Evolutionary conservation across 1,140 invertebrate species (phyloP).

Genomic region (Armadillidium nasatum): DNA sequence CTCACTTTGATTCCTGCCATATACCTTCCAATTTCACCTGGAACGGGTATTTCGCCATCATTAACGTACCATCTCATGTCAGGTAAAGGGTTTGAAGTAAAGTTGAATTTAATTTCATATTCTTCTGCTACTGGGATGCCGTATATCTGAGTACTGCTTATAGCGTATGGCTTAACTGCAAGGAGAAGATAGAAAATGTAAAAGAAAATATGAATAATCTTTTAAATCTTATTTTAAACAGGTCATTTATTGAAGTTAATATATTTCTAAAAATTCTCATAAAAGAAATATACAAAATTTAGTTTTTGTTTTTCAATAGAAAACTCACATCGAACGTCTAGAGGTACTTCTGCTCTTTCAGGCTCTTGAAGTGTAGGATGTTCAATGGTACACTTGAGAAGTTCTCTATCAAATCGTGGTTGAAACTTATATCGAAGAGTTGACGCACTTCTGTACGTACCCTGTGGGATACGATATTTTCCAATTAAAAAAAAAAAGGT

Average conservation of each 20-base stretch:
- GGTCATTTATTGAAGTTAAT: too few relatives aligned
- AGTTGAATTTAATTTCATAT: not conserved
- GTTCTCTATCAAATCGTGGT: constrained; percentile 6
- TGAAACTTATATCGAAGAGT: constrained; percentile 24
- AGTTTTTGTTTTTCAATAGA: too few relatives aligned
- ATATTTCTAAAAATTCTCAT: too few relatives aligned
- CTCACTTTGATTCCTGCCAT: not conserved
- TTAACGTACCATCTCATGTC: not conserved
- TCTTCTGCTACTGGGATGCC: not conserved
- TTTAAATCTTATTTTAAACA: too few relatives aligned
- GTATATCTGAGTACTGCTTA: not conserved
- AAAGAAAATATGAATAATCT: too few relatives aligned
- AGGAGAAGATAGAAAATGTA: too few relatives aligned
- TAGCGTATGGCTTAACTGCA: not conserved
- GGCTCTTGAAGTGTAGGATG: constrained; percentile 23
- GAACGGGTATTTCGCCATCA: not conserved
- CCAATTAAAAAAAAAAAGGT: not conserved
- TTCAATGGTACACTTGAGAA: constrained; percentile 14
- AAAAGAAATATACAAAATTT: too few relatives aligned
- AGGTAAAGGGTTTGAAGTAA: not conserved
- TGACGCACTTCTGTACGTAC: constrained; percentile 25
- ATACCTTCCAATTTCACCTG: not conserved
- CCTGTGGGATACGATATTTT: too few relatives aligned
- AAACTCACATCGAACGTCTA: constrained; percentile 24
- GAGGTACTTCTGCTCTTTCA: constrained; percentile 7